Base-by-base conservation (phyloP, 2,113 vertebrate species). In the Microcebus jonahi region DNA sequence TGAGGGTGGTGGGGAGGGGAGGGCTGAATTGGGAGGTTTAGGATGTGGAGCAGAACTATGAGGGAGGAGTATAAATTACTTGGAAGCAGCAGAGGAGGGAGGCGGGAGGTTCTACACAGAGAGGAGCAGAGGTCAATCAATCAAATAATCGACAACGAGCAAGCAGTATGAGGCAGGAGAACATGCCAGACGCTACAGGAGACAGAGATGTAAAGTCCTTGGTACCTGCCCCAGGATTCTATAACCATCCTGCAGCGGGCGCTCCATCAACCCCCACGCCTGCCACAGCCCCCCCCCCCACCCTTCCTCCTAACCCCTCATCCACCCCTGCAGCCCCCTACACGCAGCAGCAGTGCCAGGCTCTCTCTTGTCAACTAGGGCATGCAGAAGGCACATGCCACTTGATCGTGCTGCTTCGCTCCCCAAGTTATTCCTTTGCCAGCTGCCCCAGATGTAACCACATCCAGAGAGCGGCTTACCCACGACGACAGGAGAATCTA, bases 271-370 rank as follows among this genome's bases (percentile, higher is more conserved):
- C 5, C 29, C 63, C 63, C 27, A 8, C 14, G 42, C 31, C 42
- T 42, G 42, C 6, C 6, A 5, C 39, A 73, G 7, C 7, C 73
- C 42, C 14, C 42, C 14, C 73, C 2, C 14, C 2, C 8, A 36
- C 11, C 4, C 11, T 39, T 27, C 4, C 14, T 48, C 61, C 53
- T 53, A 61, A 61, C 8, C 61, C 25, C 27, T 61, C 25, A 11
- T 11, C 61, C 27, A 11, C 61, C 27, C 61, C 27, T 12, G 25
- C 61, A 4, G 9, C 23, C 25, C 18, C n/a, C 34, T 29, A 31
- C 3, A 7, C 27, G 15, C 5, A 11, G 0, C 6, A 27, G 9
- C 17, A 39, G 15, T 11, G 1, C 1, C 2, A 82, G 5, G 9
- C 61, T 63, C 61, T 25, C 9, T 67, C 83, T 94, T 36, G 27